Evolutionary conservation across 1,140 invertebrate genomes (phyloP).

Genomic region (Achatina immaculata): DNA sequence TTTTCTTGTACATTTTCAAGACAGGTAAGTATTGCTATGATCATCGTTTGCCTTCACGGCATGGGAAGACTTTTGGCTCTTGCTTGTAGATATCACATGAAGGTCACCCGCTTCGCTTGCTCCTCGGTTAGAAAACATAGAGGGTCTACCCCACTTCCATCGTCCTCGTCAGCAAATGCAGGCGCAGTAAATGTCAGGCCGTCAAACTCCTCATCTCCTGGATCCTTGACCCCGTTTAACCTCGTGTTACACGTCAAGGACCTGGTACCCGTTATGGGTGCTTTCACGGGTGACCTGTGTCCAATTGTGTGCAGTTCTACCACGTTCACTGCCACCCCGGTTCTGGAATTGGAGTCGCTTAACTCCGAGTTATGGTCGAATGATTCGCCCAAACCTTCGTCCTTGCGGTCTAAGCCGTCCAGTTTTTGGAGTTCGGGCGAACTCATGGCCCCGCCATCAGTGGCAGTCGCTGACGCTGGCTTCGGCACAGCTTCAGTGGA

Average conservation of each 20-base stretch:
- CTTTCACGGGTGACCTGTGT: neutral
- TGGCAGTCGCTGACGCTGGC: neutral
- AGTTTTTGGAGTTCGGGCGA: neutral
- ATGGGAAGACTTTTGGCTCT: no score
- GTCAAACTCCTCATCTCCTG: constrained; percentile 5
- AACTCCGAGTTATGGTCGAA: constrained; percentile 46
- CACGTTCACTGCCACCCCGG: constrained; percentile 14
- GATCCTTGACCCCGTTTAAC: neutral
- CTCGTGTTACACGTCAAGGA: neutral
- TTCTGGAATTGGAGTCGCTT: constrained; percentile 35
- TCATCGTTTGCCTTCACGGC: no score
- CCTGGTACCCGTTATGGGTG: neutral
- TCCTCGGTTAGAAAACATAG: constrained; percentile 20
- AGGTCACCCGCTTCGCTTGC: constrained; percentile 28
- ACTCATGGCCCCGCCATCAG: neutral
- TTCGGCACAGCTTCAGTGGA: neutral
- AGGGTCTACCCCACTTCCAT: constrained; percentile 23
- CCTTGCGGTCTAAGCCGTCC: constrained; percentile 16
- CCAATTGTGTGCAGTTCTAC: constrained; percentile 15
- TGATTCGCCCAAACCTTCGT: constrained; percentile 50
- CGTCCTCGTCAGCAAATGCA: neutral
- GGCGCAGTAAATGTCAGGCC: constrained; percentile 25
- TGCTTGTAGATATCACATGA: constrained; percentile 37
- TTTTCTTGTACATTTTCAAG: no score
- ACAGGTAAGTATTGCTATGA: no score